These are phyloP conservation scores for Cercopithecus mona DNA, from an alignment of 2,113 vertebrate species.

Conservation along the genomic window DNA sequence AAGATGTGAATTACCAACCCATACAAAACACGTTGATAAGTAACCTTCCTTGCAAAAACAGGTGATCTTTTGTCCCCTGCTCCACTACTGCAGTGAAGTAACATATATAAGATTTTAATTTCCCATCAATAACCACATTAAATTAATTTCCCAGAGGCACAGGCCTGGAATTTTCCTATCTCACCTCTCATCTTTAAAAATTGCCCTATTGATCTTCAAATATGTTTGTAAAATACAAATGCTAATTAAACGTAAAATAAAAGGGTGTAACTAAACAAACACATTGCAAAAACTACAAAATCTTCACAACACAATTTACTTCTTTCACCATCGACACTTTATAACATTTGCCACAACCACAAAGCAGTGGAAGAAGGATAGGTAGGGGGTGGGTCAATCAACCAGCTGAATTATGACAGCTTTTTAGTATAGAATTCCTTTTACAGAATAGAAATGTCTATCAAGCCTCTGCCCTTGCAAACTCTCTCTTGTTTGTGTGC, in stretches of 20 bases:
- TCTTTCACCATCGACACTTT: background rate
- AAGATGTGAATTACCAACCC: background rate
- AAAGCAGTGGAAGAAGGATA: background rate
- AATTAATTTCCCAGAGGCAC: background rate
- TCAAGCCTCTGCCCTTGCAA: background rate
- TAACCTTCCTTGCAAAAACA: background rate
- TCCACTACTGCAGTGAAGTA: background rate
- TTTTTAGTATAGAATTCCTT: background rate
- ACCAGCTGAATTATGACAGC: background rate
- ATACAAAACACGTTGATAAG: background rate
- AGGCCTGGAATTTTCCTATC: background rate
- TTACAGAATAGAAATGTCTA: background rate
- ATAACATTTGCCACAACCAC: background rate
- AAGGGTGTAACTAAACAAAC: background rate
- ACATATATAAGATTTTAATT: background rate
- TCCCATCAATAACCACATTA: background rate
- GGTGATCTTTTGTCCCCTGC: background rate
- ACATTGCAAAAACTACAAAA: background rate
- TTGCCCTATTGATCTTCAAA: background rate
- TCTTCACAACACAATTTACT: background rate
- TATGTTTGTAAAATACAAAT: background rate
- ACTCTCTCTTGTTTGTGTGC: background rate
- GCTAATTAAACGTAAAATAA: background rate
- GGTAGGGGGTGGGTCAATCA: background rate
- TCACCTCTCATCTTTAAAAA: background rate